Evolutionary conservation across 2,888 invertebrate genomes (phyloP).

Genomic region (Lithosia quadra): DNA sequence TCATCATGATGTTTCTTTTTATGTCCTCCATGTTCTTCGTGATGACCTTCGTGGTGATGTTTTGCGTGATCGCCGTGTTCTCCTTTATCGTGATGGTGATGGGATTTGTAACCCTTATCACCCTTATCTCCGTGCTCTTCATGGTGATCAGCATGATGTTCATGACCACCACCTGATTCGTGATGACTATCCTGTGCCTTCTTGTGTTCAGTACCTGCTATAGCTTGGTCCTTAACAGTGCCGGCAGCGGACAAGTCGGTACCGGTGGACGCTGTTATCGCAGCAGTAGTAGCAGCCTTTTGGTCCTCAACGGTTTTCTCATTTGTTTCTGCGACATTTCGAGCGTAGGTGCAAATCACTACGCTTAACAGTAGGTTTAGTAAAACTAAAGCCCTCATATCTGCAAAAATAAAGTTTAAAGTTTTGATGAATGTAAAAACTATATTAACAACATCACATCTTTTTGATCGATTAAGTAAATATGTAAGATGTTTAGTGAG

Average conservation of each 20-base stretch:
- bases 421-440: neutral
- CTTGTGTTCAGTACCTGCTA: slow-evolving; percentile 84
- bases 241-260: slow-evolving; percentile 53
- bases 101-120: slow-evolving; percentile 92
- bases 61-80: slow-evolving; percentile 93
- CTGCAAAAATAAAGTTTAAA: slow-evolving; percentile 44
- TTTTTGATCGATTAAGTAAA: neutral
- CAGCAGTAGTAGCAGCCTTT: slow-evolving; percentile 40
- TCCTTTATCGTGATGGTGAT: slow-evolving; percentile 92
- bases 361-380: slow-evolving; percentile 68
- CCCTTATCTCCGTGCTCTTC: slow-evolving; percentile 91
- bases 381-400: slow-evolving; percentile 73
- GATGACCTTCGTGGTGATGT: slow-evolving; percentile 92
- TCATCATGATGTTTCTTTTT: slow-evolving; percentile 94
- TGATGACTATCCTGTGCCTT: slow-evolving; percentile 83
- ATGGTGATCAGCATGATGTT: slow-evolving; percentile 90
- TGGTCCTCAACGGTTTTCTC: slow-evolving; percentile 58
- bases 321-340: slow-evolving; percentile 68
- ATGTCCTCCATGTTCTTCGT: slow-evolving; percentile 92
- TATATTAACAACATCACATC: slow-evolving; percentile 14
- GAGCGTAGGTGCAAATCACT: slow-evolving; percentile 63
- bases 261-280: slow-evolving; percentile 47
- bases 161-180: slow-evolving; percentile 90
- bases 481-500: neutral
- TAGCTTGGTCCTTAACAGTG: slow-evolving; percentile 70